Evolutionary conservation across 2,797 vertebrate genomes (phyloP), one percentile per base, ranked within the genome.

Genomic region (Acanthurus leucopareius): DNA sequence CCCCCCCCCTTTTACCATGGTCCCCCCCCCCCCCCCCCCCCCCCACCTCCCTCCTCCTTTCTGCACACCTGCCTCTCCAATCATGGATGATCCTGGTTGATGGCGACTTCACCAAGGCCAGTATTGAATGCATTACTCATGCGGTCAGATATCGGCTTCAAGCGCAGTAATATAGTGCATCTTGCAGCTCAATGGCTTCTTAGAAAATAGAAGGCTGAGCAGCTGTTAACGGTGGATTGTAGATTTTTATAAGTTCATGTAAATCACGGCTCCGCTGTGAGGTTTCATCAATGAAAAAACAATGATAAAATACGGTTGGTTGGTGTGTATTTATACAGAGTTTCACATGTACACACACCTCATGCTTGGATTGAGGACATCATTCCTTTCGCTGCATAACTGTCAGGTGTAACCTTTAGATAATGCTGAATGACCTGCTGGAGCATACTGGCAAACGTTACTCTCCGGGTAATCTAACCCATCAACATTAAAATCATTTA

Each of bases 401-500:
- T 90, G 85, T 84, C 78, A 87, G 75, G 58, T 16, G 7, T 80
- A 89, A 74, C 87, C 79, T 93, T 92, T 89, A 89, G 69, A 86
- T 88, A 88, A 89, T 74, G 58, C 65, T 17, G 62, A 76, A 79
- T 87, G 85, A 90, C 91, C 90, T 93, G 92, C 89, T 3, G 11
- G 40, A 53, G 51, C 79, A 77, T 65, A 73, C 77, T 70, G 76
- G 54, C 73, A 88, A 79, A 80, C 67, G 71, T 80, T 85, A 62
- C 77, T 79, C 68, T 75, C 77, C 72, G 61, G 73, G 83, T 88
- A 90, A 88, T 92, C 86, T 86, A 77, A 89, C 71, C 75, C 79
- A 91, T 93, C 86, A 88, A 87, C 83, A 88, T 82, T 88, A 79
- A 89, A 92, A 91, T 89, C 62, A 85, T 89, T 89, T 90, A 81